Base-by-base conservation (phyloP, 2,888 invertebrate genomes). In the Ophion slaviceki region DNA sequence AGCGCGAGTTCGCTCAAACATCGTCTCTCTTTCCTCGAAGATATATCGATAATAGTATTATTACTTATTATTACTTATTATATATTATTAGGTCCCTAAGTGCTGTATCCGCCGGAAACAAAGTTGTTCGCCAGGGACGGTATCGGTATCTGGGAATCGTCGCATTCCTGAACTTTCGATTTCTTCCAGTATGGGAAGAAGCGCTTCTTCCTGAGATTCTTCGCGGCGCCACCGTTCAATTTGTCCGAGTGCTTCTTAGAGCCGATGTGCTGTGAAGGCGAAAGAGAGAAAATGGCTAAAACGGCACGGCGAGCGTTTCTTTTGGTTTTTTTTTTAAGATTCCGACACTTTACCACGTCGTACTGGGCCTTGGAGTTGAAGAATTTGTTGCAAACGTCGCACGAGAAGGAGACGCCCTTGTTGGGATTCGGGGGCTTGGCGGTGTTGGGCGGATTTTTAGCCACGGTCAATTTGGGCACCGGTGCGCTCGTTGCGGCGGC, bases 171-270 rank as follows among this genome's bases (percentile, higher is more conserved):
- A 17, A 47, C 32, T 72, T 71, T 84, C 2, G 79, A 80, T 53
- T 82, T 87, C 61, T 87, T 87, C 84, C 87, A 84, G 36, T 87
- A 87, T 1, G 87, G 87, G 24, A 86, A 84, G 80, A 90, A 92
- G 70, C 92, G 89, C 86, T 92, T 92, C 84, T 89, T 91, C 80
- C 90, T 91, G 47, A 82, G 86, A 80, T 89, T 90, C 83, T 86
- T 88, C 86, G 79, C 82, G 62, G 83, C 87, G 47, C 87, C 82
- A 85, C 89, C 90, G 88, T 92, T 93, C 77, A 93, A 86, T 88
- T 92, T 93, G 36, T 92, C 92, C 24, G 88, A 85, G 82, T 94
- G 94, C 84, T 93, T 94, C 82, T 92, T 92, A 7, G 94, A 94
- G 40, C 90, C 89, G 84, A 92, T 90, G 86, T 93, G 93, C 93